phyloP scores from a whole-genome alignment of 2,797 vertebrate genomes.

The Paratrypauchen microcephalus region DNA sequence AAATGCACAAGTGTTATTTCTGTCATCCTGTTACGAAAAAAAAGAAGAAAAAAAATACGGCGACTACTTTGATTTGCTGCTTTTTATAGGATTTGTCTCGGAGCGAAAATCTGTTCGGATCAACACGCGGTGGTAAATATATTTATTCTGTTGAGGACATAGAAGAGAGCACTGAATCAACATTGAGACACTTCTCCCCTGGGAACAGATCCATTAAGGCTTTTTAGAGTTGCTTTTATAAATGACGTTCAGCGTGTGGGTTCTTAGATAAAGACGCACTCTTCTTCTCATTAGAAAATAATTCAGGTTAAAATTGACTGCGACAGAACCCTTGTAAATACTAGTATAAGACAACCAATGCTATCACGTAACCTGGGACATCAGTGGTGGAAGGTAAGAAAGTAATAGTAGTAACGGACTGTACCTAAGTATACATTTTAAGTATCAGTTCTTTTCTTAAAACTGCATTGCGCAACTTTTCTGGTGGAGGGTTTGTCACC shows the following conservation, averaged over 20 bases:
- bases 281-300: neutral
- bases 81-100: conserved; percentile 7
- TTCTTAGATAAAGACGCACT: neutral
- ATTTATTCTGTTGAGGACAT: conserved; percentile 14
- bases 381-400: too few relatives aligned
- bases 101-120: conserved; percentile 9
- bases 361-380: neutral
- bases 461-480: too few relatives aligned
- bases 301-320: neutral
- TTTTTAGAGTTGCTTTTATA: conserved; percentile 4
- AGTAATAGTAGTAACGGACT: too few relatives aligned
- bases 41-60: conserved; percentile 21
- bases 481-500: too few relatives aligned
- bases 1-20: conserved; percentile 31
- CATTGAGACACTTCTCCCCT: conserved; percentile 17
- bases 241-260: neutral
- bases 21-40: conserved; percentile 37
- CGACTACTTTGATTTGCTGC: conserved; percentile 8
- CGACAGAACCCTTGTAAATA: neutral
- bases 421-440: too few relatives aligned
- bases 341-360: too few relatives aligned
- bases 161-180: conserved; percentile 8
- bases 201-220: conserved; percentile 9
- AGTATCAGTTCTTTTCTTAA: too few relatives aligned
- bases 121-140: neutral